Base-by-base conservation (phyloP, 2,113 vertebrate genomes). In the Benitochromis conjunctus region DNA sequence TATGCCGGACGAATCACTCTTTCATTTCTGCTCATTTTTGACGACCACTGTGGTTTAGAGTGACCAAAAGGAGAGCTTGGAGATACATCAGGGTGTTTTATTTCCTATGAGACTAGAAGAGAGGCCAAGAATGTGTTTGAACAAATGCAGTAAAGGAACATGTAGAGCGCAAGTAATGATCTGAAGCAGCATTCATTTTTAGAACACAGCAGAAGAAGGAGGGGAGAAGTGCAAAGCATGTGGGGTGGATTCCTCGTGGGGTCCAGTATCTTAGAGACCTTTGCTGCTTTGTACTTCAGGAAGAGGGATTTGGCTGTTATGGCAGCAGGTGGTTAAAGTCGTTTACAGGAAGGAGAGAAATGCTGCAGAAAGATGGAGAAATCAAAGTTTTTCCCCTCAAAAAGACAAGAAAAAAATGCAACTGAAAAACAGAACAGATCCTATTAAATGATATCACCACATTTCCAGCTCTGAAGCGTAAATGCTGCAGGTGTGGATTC, bases 261-360 rank as follows among this genome's bases (percentile, higher is more conserved):
- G 84, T 90, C 86, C 43, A 6, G 86, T 83, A 82, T 84, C 91
- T 95, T 18, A 84, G 86, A 92, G 82, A 92, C 86, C 89, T 89
- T 85, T 69, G 26, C 71, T 71, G 86, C 85, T 87, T 85, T 51
- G 74, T 9, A 29, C 84, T 81, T 66, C 83, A 91, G 88, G 62
- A 21, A 81, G 36, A 38, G 88, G 86, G 89, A 90, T 71, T 86
- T 57, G 82, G 92, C 93, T 95, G 90, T 89, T 81, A 94, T 92
- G 86, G 90, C 24, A 48, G 56, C 92, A 89, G 84, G 81, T 88
- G 66, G 71, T 87, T 84, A 43, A 85, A 71, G 66, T 83, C 58
- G 24, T 84, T 89, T 62, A 43, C 82, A 81, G 18, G 9, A 38
- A 77, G 88, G 69, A 82, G 80, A 77, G 58, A 90, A 86, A 87